Percentiles rank a stretch among this genome's conserved stretches.
These are phyloP conservation scores for Crepidodera aurea DNA, from an alignment of 2,888 invertebrate genomes.

Conservation along the genomic window DNA sequence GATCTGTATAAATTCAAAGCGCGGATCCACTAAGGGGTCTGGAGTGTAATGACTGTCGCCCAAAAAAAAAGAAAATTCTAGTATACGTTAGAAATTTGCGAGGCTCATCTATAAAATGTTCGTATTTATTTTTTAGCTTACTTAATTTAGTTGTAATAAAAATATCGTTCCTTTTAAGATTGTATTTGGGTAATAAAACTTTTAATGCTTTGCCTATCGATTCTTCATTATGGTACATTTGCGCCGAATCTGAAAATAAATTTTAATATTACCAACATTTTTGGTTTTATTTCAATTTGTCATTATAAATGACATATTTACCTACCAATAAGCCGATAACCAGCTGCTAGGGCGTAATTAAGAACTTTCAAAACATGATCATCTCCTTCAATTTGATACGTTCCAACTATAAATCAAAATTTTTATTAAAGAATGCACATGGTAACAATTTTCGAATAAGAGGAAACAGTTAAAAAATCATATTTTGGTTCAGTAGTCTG, in stretches of 20 bases:
- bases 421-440: neutral
- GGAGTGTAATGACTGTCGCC: too few relatives aligned
- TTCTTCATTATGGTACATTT: conserved; percentile 78
- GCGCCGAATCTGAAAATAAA: conserved; percentile 75
- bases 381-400: conserved; percentile 67
- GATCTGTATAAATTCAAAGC: too few relatives aligned
- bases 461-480: too few relatives aligned
- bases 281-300: neutral
- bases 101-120: too few relatives aligned
- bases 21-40: too few relatives aligned
- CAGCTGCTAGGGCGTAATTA: conserved; percentile 70
- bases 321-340: conserved; percentile 77
- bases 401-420: conserved; percentile 68
- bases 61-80: too few relatives aligned
- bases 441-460: too few relatives aligned
- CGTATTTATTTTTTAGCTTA: too few relatives aligned
- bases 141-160: conserved; percentile 84
- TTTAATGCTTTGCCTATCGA: conserved; percentile 73
- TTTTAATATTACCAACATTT: neutral
- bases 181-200: conserved; percentile 72
- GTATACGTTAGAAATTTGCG: too few relatives aligned
- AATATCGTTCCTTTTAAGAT: conserved; percentile 73
- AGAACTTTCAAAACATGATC: conserved; percentile 65
- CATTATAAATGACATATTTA: neutral
- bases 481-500: too few relatives aligned